Base-by-base conservation (phyloP, 2,888 invertebrate genomes). In the Elysia crispata region DNA sequence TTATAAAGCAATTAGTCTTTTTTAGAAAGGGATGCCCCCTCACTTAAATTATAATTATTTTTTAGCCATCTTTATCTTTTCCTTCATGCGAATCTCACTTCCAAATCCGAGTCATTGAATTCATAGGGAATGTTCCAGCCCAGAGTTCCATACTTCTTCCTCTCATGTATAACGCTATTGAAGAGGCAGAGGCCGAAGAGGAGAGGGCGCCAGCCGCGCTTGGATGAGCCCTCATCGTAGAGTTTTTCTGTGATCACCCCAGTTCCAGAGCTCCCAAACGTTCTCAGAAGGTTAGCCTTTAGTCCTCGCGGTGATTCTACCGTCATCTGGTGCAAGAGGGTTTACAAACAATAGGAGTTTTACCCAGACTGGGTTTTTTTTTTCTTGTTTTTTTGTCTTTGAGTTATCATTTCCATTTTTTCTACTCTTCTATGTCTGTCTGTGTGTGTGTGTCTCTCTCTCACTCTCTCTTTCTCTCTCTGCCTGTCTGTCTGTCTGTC, bases 121-220 rank as follows among this genome's bases (percentile, higher is more conserved):
- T 91, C 92, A 81, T 92, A 92, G 0, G 90, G 87, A 69, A 92
- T 91, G 81, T 92, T 92, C 91, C 91, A 92, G 33, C 92, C 92
- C 0, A 92, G 89, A 1, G 90, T 86, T 23, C 91, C 91, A 84
- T 91, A 92, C 74, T 92, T 92, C 86, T 90, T 92, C 67, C 92
- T 85, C 81, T 92, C 92, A 82, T 91, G 91, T 23, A 92, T 88
- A 54, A 92, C 89, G 77, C 91, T 90, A 84, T 92, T 91, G 80
- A 92, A 92, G 64, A 92, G 86, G 83, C 92, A 91, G 11, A 92
- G 88, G 41, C 90, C 90, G 84, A 90, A 91, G 72, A 92, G 85
- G 20, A 92, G 87, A 57, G 87, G 89, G 72, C 86, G 87, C 91
- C 91, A 91, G 28, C 85, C 87, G 0, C 83, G 82, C 20, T 86